Base-by-base conservation (phyloP, 2,888 invertebrate species). In the Lordiphosa fenestrarum region DNA sequence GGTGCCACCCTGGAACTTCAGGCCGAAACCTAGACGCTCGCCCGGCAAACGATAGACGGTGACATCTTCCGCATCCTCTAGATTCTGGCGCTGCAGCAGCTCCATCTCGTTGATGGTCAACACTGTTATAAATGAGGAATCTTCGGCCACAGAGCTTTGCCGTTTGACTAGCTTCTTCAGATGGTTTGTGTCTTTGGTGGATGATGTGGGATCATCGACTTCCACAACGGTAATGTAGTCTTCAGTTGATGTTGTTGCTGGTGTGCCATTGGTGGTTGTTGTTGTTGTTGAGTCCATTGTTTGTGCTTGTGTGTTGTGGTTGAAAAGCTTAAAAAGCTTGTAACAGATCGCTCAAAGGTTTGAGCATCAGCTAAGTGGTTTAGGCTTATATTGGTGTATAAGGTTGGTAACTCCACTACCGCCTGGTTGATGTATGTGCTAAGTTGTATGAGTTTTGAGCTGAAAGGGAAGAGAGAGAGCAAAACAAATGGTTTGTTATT, bases 1-100 rank as follows among this genome's bases (percentile, higher is more conserved):
- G 37, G 95, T 94, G 10, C 96, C 96, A 39, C 97, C 97, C 90
- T 97, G 97, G 86, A 98, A 97, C 87, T 96, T 96, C 1, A 98
- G 90, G 0, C 97, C 97, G 85, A 98, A 95, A 1, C 98, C 98
- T 6, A 98, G 91, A 37, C 96, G 93, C 86, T 97, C 97, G 0
- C 97, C 97, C 0, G 96, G 95, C 52, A 97, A 92, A 69, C 97
- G 92, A 75, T 95, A 95, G 49, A 98, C 94, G 52, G 94, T 91
- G 36, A 97, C 94, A 85, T 94, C 93, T 76, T 96, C 95, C 7
- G 91, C 91, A 69, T 93, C 91, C 66, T 78, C 71, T 2, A 46
- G 90, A 4, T 52, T 38, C 0, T 13, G 10, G 7, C 46, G 2
- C 33, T 82, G 72, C 39, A 71, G 48, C 33, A 67, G 48, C 56